Conservation (phyloP, 30 jellyfish, hydroid and myxozoan species). For the Hydractinia echinata region DNA sequence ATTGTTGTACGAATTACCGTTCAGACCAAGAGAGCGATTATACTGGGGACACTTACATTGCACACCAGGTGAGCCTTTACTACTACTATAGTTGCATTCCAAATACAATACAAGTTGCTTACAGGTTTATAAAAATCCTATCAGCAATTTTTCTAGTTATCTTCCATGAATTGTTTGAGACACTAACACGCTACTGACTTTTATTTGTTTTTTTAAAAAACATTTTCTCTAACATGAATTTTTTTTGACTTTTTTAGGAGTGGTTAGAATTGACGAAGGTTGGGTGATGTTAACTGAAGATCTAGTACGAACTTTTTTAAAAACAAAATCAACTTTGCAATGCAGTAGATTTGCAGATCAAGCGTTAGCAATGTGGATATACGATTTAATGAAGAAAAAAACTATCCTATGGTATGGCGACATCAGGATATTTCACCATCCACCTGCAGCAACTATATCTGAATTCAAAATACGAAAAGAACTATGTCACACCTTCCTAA, state of each 20-base stretch:
- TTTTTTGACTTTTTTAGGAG: constrained; percentile 49
- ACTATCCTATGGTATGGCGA: constrained; percentile 77
- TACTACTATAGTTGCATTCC: too few species aligned
- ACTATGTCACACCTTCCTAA: constrained; percentile 67
- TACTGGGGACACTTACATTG: constrained; percentile 86
- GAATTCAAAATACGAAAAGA: constrained; percentile 50
- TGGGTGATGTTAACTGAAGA: constrained; percentile 67
- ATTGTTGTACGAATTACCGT: constrained; percentile 55
- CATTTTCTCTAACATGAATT: neutral
- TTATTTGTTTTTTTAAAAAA: too few species aligned
- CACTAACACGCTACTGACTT: too few species aligned
- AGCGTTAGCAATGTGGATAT: constrained; percentile 87
- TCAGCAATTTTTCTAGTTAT: too few species aligned
- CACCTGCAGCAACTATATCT: constrained; percentile 57
- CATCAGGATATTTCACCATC: constrained; percentile 61
- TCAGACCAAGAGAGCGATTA: constrained; percentile 59
- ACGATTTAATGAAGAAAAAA: constrained; percentile 52
- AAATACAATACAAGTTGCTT: too few species aligned
- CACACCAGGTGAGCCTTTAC: constrained; percentile 34
- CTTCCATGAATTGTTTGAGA: too few species aligned
- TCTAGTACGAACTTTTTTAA: constrained; percentile 48
- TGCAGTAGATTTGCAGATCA: constrained; percentile 80
- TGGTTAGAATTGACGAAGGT: constrained; percentile 73
- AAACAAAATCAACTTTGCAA: constrained; percentile 31
- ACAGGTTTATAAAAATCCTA: too few species aligned